Conservation (phyloP, 2,113 vertebrate species). For the Fukomys damarensis region DNA sequence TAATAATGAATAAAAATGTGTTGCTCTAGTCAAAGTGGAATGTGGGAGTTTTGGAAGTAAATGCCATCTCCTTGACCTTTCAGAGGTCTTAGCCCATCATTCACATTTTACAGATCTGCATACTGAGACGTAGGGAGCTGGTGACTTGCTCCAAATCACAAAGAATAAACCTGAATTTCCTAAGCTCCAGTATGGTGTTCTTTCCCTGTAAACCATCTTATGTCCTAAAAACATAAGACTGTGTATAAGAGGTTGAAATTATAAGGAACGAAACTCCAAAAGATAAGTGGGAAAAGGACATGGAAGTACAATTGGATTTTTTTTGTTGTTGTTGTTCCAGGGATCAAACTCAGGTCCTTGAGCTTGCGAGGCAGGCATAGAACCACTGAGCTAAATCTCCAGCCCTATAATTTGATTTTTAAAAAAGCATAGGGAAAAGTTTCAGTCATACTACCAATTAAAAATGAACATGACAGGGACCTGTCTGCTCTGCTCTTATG, state of each 20-base stretch:
- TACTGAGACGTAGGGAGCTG: not conserved
- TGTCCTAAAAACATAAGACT: conserved; percentile 10
- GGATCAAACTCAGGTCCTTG: too few species aligned
- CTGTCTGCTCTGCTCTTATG: conserved; percentile 68
- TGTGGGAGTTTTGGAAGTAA: not conserved
- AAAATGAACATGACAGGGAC: conserved; percentile 66
- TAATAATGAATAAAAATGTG: not conserved
- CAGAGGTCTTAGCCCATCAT: not conserved
- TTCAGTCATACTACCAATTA: not conserved
- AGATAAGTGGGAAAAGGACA: not conserved
- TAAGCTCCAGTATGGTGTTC: not conserved
- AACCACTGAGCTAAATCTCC: too few species aligned
- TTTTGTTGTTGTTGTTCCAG: too few species aligned
- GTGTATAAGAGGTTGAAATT: not conserved
- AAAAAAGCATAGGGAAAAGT: not conserved
- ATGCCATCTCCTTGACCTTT: not conserved
- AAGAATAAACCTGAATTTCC: not conserved
- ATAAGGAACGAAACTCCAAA: not conserved
- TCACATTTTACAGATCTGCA: not conserved
- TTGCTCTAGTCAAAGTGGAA: not conserved
- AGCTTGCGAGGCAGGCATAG: too few species aligned
- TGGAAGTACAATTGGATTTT: not conserved
- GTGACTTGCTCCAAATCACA: not conserved
- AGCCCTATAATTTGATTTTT: too few species aligned
- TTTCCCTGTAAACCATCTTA: not conserved